Conservation (phyloP, 2,113 vertebrate genomes). For the Ondatra zibethicus region DNA sequence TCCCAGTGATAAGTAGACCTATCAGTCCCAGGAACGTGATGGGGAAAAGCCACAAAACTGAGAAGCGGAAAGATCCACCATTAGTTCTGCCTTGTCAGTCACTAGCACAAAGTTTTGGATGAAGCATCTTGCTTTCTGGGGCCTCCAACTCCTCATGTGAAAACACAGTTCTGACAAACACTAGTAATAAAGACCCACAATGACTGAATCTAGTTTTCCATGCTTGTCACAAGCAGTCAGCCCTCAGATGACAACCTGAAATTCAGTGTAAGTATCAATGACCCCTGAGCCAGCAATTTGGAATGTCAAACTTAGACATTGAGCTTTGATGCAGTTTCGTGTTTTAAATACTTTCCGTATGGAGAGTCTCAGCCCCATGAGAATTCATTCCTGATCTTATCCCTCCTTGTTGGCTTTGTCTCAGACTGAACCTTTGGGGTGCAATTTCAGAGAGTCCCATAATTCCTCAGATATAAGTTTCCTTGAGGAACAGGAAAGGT, state of each 20-base stretch:
- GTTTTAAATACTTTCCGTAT: neutral
- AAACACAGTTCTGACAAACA: neutral
- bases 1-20: neutral
- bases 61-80: neutral
- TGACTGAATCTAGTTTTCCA: neutral
- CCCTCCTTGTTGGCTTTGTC: fast-evolving
- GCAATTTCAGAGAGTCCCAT: neutral
- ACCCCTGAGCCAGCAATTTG: neutral
- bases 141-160: neutral
- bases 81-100: neutral
- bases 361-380: neutral
- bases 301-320: neutral
- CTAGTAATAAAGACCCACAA: neutral
- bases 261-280: neutral
- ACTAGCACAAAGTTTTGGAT: too few species aligned
- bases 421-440: neutral
- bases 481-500: neutral
- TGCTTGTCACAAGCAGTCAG: neutral
- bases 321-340: neutral
- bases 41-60: neutral
- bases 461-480: neutral
- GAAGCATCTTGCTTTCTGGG: neutral
- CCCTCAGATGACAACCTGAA: neutral
- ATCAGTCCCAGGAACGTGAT: neutral
- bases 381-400: neutral